Evolutionary conservation across 2,797 vertebrate genomes (phyloP).

Genomic region (Allenopithecus nigroviridis): DNA sequence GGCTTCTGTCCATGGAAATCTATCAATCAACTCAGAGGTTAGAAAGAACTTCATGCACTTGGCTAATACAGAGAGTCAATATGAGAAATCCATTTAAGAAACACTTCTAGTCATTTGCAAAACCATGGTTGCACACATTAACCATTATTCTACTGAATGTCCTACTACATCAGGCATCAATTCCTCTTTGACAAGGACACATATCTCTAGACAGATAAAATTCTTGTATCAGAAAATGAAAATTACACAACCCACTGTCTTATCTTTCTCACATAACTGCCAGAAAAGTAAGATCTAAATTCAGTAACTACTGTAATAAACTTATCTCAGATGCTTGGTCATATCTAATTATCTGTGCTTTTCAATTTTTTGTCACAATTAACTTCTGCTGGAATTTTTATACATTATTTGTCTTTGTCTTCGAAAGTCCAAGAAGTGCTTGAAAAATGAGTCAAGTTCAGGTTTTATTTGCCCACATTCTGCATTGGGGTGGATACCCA

Average conservation of each 20-base stretch:
- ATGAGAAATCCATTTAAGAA: constrained; percentile 30
- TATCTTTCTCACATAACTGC: constrained; percentile 40
- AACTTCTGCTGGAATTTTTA: constrained; percentile 41
- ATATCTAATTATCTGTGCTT: background rate
- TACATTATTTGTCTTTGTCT: background rate
- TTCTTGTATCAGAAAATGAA: constrained; percentile 20
- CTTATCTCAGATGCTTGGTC: constrained; percentile 14
- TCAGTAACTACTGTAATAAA: constrained; percentile 35
- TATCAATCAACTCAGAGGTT: constrained; percentile 32
- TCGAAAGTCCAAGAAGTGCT: background rate
- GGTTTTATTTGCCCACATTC: background rate
- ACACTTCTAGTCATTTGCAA: constrained; percentile 55
- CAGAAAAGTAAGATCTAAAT: constrained; percentile 56
- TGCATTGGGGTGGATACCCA: background rate
- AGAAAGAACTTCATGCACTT: constrained; percentile 42
- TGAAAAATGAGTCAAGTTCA: constrained; percentile 11
- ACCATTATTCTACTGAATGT: background rate
- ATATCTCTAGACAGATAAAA: background rate
- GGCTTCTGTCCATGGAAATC: constrained; percentile 27
- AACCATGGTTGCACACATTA: constrained; percentile 17
- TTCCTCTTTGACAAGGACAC: constrained; percentile 17
- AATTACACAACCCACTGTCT: background rate
- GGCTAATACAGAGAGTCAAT: constrained; percentile 5
- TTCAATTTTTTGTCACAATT: constrained; percentile 32
- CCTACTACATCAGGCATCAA: background rate